phyloP scores from a whole-genome alignment of 1,140 invertebrate genomes.

The Drosophila grimshawi region DNA sequence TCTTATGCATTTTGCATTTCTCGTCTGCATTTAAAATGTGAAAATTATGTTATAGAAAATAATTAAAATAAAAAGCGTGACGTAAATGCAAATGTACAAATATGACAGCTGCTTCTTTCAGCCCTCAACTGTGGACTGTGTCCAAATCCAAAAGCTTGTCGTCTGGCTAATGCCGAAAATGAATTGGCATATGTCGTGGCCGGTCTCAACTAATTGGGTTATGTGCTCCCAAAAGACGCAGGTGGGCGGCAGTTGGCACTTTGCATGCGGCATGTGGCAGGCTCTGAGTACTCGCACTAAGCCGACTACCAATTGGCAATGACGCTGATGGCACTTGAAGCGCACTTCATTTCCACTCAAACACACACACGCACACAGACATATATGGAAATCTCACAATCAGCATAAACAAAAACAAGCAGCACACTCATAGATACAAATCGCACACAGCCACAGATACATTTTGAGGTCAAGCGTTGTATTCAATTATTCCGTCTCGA shows the following conservation, averaged over 20 bases:
- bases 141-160: constrained; percentile 12
- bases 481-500: constrained; percentile 3
- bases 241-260: constrained; percentile 20
- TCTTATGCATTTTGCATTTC: constrained; percentile 29
- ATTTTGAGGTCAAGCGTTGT: constrained; percentile 19
- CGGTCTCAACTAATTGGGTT: constrained; percentile 73
- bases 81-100: constrained; percentile 63
- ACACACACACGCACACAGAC: constrained; percentile 5
- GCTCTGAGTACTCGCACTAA: constrained; percentile 32
- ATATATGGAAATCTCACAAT: constrained; percentile 17
- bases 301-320: constrained; percentile 52
- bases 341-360: constrained; percentile 65
- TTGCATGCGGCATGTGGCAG: constrained; percentile 3
- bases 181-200: constrained; percentile 71
- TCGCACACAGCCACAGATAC: constrained; percentile 17
- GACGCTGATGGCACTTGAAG: constrained; percentile 71
- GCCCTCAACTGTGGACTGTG: constrained; percentile 19
- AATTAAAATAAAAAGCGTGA: constrained; percentile 55
- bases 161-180: constrained; percentile 44
- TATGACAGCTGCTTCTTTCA: constrained; percentile 15
- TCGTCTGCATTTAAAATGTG: constrained; percentile 43
- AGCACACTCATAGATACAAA: constrained; percentile 27
- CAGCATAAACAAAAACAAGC: constrained; percentile 16
- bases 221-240: constrained; percentile 66
- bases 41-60: constrained; percentile 50